Evolutionary conservation across 2,113 vertebrate genomes (phyloP), one percentile per base, ranked within the genome.

Genomic region (Bolborhynchus lineola): DNA sequence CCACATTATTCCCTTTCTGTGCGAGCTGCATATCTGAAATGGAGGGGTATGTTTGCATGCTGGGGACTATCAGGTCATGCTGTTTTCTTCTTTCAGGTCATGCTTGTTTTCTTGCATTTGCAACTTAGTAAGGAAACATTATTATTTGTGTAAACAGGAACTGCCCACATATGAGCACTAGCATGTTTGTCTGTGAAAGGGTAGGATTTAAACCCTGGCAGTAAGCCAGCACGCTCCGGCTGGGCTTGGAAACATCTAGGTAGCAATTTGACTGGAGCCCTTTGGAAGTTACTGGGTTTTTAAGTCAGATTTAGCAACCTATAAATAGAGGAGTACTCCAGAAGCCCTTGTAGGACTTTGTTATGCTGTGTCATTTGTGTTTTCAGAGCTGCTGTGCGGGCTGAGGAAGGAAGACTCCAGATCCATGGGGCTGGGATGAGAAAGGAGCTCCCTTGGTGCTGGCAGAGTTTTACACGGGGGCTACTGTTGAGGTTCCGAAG

Each of bases 251-350:
- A 96, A 60, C 86, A 50, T 84, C 94, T 92, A 87, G 93, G 96
- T 95, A 91, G 80, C 86, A 92, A 92, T 97, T 81, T 92, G 94
- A 90, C 82, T 94, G 84, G 72, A 88, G 88, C 77, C 86, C 88
- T 91, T 44, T 41, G 83, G 64, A 92, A 92, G 44, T 69, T 60
- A 93, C 63, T 67, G 33, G 1, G 19, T 63, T 69, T 91, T 92
- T 80, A 11, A 60, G 76, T 95, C 86, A 72, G 81, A 82, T 89
- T 94, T 93, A 95, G 77, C 16, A 2, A 86, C 35, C 93, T 95
- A 95, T 95, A 93, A 96, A 96, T 91, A 93, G 92, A 93, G 63
- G 62, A 95, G 69, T 75, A 78, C 92, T 96, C 91, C 69, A 95
- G 57, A 33, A 59, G 72, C 20, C 72, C 83, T 86, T 89, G 89